Conservation (phyloP, 2,113 vertebrate genomes). For the Tor tambroides region DNA sequence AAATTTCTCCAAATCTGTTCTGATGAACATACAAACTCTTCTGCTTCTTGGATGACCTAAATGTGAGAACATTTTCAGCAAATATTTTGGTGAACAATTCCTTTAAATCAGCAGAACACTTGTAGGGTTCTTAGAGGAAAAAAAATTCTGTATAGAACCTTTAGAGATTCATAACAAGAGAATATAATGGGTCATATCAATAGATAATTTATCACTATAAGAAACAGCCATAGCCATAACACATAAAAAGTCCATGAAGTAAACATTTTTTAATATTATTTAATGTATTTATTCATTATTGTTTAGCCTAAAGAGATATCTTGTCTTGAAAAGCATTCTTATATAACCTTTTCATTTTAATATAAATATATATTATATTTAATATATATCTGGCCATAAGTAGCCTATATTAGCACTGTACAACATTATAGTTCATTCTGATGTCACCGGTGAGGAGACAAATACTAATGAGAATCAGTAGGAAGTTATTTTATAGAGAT, state of each 20-base stretch:
- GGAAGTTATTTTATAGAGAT: constrained; percentile 31
- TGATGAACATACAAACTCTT: too few species aligned
- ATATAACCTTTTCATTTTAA: background rate
- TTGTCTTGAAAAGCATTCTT: background rate
- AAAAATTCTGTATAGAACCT: background rate
- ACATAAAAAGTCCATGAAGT: background rate
- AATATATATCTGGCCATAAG: background rate
- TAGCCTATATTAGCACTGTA: background rate
- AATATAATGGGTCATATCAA: background rate
- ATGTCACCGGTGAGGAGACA: background rate
- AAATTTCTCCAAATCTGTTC: too few species aligned
- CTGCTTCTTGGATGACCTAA: too few species aligned
- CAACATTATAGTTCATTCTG: background rate
- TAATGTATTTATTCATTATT: background rate
- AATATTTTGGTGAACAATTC: too few species aligned
- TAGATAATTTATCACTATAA: background rate
- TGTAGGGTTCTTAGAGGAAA: too few species aligned
- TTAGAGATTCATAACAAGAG: background rate
- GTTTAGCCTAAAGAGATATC: background rate
- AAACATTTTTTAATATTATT: background rate
- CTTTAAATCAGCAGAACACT: background rate
- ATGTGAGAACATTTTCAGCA: too few species aligned
- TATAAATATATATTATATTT: background rate
- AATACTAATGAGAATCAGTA: constrained; percentile 14
- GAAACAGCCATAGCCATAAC: background rate